Evolutionary conservation across 2,797 vertebrate species (phyloP).

Genomic region (Phataginus tetradactyla): DNA sequence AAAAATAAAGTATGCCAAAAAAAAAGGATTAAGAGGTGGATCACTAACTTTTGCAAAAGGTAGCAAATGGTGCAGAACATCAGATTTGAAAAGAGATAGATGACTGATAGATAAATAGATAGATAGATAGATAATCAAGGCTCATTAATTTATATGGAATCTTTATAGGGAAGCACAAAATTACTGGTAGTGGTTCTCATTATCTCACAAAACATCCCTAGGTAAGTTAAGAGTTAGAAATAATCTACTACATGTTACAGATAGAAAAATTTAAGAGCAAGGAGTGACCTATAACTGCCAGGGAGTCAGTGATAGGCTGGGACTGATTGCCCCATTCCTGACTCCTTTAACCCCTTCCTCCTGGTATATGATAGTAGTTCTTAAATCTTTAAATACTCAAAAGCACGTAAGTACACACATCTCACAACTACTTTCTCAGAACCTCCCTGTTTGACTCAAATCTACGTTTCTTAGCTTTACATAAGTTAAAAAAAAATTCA

Average conservation of each 20-base stretch:
- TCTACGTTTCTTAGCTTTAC: constrained; percentile 14
- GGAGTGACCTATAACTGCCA: constrained; percentile 13
- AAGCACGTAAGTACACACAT: constrained; percentile 12
- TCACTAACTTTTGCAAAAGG: constrained; percentile 32
- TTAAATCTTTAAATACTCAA: constrained; percentile 47
- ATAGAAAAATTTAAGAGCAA: constrained; percentile 60
- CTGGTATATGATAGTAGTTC: neutral
- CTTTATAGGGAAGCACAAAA: constrained; percentile 11
- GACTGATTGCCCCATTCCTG: neutral
- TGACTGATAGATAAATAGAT: no score
- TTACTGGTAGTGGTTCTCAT: neutral
- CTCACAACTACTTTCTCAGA: constrained; percentile 26
- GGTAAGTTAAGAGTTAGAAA: constrained; percentile 49
- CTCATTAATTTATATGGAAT: neutral
- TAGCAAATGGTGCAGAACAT: neutral
- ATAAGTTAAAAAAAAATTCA: neutral
- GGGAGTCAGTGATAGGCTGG: neutral
- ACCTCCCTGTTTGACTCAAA: neutral
- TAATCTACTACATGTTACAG: neutral
- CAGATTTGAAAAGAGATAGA: neutral
- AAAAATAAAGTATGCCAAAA: constrained; percentile 9
- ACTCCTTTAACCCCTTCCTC: neutral
- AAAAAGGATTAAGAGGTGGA: neutral
- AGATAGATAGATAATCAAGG: no score
- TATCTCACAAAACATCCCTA: constrained; percentile 60